Conservation (phyloP, 2,888 invertebrate genomes). For the Pemphredon lugubris region DNA sequence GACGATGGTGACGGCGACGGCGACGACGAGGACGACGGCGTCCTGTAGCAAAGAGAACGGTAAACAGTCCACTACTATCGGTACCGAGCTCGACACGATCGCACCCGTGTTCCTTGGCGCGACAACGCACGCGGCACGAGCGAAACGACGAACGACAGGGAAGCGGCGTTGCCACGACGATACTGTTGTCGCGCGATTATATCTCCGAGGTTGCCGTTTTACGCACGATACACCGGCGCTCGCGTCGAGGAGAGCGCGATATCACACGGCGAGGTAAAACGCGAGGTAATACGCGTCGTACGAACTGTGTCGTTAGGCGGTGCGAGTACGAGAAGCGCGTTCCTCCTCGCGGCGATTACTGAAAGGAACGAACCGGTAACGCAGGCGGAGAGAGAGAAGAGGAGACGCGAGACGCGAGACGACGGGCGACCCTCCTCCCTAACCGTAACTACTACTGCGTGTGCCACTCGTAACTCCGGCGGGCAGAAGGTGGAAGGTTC, state of each 20-base stretch:
- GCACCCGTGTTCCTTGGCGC: constrained; percentile 67
- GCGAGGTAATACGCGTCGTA: constrained; percentile 17
- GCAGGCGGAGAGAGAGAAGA: constrained; percentile 55
- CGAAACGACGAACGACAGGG: constrained; percentile 37
- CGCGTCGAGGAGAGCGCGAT: constrained; percentile 19
- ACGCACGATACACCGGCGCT: constrained; percentile 32
- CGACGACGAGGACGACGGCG: constrained; percentile 82
- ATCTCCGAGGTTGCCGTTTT: constrained; percentile 41
- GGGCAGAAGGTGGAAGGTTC: constrained; percentile 63
- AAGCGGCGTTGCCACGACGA: constrained; percentile 43
- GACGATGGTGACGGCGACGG: constrained; percentile 73
- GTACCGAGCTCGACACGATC: background rate
- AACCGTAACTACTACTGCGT: constrained; percentile 66
- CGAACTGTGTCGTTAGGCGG: constrained; percentile 48
- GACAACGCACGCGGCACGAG: constrained; percentile 41
- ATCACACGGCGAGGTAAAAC: constrained; percentile 17
- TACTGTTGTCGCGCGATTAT: constrained; percentile 22
- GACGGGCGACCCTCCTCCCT: constrained; percentile 66
- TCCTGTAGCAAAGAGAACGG: constrained; percentile 5
- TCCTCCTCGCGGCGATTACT: constrained; percentile 62
- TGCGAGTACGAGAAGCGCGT: constrained; percentile 57
- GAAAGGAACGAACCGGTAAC: constrained; percentile 56
- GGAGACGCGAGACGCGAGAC: constrained; percentile 63
- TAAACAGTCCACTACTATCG: background rate
- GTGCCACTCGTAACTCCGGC: constrained; percentile 66